Evolutionary conservation across 2,113 vertebrate genomes (phyloP).

Genomic region (Cisticola juncidis): DNA sequence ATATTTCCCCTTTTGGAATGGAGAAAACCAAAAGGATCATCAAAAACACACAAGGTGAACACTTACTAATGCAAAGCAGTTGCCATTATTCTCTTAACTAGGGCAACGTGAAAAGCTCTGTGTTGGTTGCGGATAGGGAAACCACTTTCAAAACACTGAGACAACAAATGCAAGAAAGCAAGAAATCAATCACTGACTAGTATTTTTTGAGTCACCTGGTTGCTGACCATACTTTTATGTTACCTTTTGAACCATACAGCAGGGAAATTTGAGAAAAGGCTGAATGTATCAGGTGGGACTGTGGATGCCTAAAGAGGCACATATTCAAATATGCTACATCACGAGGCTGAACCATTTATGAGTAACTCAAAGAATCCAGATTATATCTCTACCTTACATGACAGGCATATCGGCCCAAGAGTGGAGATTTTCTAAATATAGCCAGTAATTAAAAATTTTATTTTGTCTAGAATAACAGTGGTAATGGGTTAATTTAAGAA

Average conservation of each 20-base stretch:
- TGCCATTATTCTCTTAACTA: not conserved
- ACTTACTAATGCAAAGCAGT: not conserved
- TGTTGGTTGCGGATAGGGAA: not conserved
- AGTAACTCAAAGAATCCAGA: not conserved
- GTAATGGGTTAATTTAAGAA: not conserved
- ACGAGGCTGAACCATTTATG: not conserved
- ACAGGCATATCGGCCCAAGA: not conserved
- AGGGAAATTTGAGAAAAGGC: not conserved
- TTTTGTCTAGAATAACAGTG: not conserved
- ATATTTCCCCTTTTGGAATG: not conserved
- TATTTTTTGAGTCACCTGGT: not conserved
- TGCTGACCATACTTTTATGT: not conserved
- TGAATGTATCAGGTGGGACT: not conserved
- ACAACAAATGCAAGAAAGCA: not conserved
- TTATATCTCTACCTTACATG: not conserved
- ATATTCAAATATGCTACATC: not conserved
- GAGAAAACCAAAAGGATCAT: not conserved
- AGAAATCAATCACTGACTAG: not conserved
- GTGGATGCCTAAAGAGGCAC: fast-evolving
- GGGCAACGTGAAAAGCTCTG: not conserved
- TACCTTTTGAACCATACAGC: not conserved
- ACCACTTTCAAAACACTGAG: not conserved
- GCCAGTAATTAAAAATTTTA: not conserved
- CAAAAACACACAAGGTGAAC: not conserved
- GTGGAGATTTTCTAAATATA: not conserved